Conservation (phyloP, 2,113 vertebrate species). For the sheep (Ovis aries) region ARS-UI_Ramb_v3.0 NC_056080.1:110812001-110812500, state of each 20-base stretch:
- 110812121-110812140: neutral
- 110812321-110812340: neutral
- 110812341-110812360: neutral
- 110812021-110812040: neutral
- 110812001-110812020: neutral
- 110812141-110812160: neutral
- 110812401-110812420: neutral
- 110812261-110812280: neutral
- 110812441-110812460: neutral
- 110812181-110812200: neutral
- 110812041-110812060: too few species aligned
- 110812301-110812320: neutral
- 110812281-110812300: neutral
- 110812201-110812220: neutral
- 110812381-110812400: neutral
- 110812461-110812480: neutral
- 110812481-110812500: neutral
- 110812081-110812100: rapidly evolving
- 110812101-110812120: neutral
- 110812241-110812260: neutral
- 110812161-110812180: neutral
- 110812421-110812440: neutral
- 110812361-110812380: neutral
- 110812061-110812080: rapidly evolving
- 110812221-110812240: neutral